Percentiles rank a stretch among this genome's conserved stretches.
Evolutionary conservation across 2,113 vertebrate species (phyloP).

Genomic region (Eretmodus cyanostictus): DNA sequence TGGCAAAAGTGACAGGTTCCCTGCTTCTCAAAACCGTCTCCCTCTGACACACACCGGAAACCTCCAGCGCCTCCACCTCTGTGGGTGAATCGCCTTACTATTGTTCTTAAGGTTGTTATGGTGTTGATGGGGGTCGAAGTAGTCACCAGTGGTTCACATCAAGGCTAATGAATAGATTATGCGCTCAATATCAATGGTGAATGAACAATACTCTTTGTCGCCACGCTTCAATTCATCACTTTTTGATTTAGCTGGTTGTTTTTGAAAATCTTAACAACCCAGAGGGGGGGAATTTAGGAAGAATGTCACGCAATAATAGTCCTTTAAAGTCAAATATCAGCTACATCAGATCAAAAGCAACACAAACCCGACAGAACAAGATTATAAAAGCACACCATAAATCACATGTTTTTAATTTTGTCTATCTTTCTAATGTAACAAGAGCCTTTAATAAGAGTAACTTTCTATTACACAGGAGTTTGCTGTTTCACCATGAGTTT

Average conservation of each 20-base stretch:
- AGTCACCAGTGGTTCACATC: slow-evolving; percentile 29
- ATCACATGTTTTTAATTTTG: neutral
- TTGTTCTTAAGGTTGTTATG: slow-evolving; percentile 45
- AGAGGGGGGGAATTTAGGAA: slow-evolving; percentile 1
- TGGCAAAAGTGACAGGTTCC: slow-evolving; percentile 28
- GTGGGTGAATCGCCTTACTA: neutral
- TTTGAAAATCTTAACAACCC: slow-evolving; percentile 19
- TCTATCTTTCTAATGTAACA: neutral
- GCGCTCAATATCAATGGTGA: slow-evolving; percentile 51
- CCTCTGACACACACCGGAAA: slow-evolving; percentile 48
- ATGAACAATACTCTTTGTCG: slow-evolving; percentile 47
- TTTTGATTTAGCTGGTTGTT: slow-evolving; percentile 64
- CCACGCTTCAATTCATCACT: slow-evolving; percentile 27
- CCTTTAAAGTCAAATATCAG: neutral
- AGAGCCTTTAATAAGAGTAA: neutral
- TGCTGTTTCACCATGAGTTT: neutral
- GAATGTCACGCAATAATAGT: neutral
- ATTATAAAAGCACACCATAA: neutral
- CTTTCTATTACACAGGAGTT: neutral
- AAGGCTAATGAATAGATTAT: slow-evolving; percentile 55
- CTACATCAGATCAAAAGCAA: neutral
- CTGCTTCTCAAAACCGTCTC: neutral
- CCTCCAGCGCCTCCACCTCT: slow-evolving; percentile 15
- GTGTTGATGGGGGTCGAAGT: slow-evolving; percentile 38
- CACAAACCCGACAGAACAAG: neutral